A percentile compares a stretch with the other conserved stretches of the same genome.
Evolutionary conservation across 2,797 vertebrate species (phyloP).

Genomic region (Rhinichthys osculus): DNA sequence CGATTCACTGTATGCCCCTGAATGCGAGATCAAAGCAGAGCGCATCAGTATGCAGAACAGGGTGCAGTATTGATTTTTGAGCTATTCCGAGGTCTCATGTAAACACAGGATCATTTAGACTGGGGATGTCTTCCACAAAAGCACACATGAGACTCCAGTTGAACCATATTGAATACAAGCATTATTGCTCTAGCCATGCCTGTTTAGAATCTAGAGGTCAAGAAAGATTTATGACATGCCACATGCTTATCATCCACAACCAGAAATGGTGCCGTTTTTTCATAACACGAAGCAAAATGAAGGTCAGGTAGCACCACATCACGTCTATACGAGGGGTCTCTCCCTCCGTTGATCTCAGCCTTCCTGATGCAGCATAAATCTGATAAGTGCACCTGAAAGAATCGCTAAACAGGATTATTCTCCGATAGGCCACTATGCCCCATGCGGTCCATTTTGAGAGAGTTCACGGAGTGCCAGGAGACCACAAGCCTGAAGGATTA

Average conservation of each 20-base stretch:
- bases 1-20: slow-evolving; percentile 30
- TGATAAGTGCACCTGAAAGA: slow-evolving; percentile 74
- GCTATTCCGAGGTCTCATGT: slow-evolving; percentile 57
- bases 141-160: slow-evolving; percentile 54
- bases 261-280: slow-evolving; percentile 69
- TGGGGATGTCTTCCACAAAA: slow-evolving; percentile 61
- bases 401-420: slow-evolving; percentile 76
- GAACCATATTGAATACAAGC: slow-evolving; percentile 63
- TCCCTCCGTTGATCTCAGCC: slow-evolving; percentile 70
- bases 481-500: slow-evolving; percentile 22
- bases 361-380: slow-evolving; percentile 65
- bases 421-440: slow-evolving; percentile 69
- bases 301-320: slow-evolving; percentile 75
- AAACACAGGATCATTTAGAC: slow-evolving; percentile 62
- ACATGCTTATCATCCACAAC: slow-evolving; percentile 77
- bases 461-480: slow-evolving; percentile 17
- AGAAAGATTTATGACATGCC: slow-evolving; percentile 77
- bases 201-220: slow-evolving; percentile 73
- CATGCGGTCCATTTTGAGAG: slow-evolving; percentile 65
- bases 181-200: slow-evolving; percentile 66
- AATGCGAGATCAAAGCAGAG: slow-evolving; percentile 50
- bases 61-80: slow-evolving; percentile 58
- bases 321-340: slow-evolving; percentile 61
- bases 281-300: slow-evolving; percentile 69
- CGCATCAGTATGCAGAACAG: slow-evolving; percentile 62